Evolutionary conservation across 2,797 vertebrate species (phyloP).

Genomic region (Gymnocypris eckloni): DNA sequence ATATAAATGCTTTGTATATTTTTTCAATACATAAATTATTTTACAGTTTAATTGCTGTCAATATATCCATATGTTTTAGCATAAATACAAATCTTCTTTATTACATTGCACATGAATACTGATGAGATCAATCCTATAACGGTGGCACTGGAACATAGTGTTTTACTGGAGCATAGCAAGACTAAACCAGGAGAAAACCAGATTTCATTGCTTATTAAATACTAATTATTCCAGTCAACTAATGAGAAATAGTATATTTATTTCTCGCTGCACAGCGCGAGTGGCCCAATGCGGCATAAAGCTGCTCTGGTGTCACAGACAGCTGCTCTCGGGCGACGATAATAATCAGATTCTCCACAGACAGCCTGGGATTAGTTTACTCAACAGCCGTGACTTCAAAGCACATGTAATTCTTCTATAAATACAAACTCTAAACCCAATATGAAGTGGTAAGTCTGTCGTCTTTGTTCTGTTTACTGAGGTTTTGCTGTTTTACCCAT

Average conservation of each 20-base stretch:
- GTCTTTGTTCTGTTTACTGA: conserved; percentile 41
- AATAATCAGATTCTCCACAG: conserved; percentile 59
- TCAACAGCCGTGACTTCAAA: conserved; percentile 52
- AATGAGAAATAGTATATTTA: conserved; percentile 36
- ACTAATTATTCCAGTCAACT: conserved; percentile 42
- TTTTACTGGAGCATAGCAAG: background rate
- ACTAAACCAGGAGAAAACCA: background rate
- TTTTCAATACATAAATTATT: background rate
- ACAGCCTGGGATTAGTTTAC: conserved; percentile 54
- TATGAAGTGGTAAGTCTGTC: conserved; percentile 33
- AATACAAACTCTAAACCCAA: conserved; percentile 52
- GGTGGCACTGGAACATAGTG: background rate
- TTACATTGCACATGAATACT: background rate
- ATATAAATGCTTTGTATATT: background rate
- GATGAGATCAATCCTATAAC: background rate
- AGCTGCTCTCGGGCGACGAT: conserved; percentile 48
- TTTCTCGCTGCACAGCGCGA: conserved; percentile 16
- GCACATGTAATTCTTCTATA: conserved; percentile 50
- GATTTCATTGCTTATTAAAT: conserved; percentile 38
- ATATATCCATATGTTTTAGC: too few relatives aligned
- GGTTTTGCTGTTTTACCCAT: background rate
- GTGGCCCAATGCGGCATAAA: conserved; percentile 37
- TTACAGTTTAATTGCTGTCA: background rate
- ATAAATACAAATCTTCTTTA: background rate
- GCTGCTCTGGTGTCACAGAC: conserved; percentile 39